phyloP scores from a whole-genome alignment of 64 coral and sea anemone genomes.

The Montipora cactus region DNA sequence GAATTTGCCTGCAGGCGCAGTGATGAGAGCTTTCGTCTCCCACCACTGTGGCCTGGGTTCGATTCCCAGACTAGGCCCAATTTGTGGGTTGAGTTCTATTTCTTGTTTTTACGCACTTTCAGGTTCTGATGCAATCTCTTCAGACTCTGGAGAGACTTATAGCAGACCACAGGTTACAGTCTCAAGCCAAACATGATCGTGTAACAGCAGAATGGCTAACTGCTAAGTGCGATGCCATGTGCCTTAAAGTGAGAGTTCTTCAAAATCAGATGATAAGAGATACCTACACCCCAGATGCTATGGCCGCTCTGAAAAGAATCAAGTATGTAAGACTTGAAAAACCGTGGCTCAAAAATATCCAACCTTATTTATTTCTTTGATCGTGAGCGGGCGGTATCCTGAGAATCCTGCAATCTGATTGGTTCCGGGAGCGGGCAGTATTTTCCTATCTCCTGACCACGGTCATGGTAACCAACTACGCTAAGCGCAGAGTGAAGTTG shows the following conservation, averaged over 20 bases:
- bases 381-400: no score
- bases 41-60: no score
- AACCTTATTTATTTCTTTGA: no score
- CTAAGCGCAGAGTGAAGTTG: no score
- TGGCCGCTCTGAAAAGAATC: slow-evolving; percentile 87
- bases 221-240: slow-evolving; percentile 98
- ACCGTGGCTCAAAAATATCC: no score
- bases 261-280: slow-evolving; percentile 95
- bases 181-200: slow-evolving; percentile 72
- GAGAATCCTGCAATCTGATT: no score
- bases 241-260: slow-evolving; percentile 92
- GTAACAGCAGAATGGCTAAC: slow-evolving; percentile 88
- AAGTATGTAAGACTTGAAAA: slow-evolving; percentile 43
- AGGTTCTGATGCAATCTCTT: slow-evolving; percentile 84
- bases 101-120: not conserved
- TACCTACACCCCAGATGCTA: slow-evolving; percentile 87
- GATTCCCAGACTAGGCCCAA: no score
- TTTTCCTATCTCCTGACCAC: no score
- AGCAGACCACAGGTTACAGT: slow-evolving; percentile 83
- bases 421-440: no score
- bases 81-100: not conserved
- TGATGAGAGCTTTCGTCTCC: no score
- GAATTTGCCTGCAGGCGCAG: no score
- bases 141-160: slow-evolving; percentile 82
- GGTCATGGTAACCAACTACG: no score